phyloP scores from a whole-genome alignment of 2,888 invertebrate species.

The Plebejus anna region DNA sequence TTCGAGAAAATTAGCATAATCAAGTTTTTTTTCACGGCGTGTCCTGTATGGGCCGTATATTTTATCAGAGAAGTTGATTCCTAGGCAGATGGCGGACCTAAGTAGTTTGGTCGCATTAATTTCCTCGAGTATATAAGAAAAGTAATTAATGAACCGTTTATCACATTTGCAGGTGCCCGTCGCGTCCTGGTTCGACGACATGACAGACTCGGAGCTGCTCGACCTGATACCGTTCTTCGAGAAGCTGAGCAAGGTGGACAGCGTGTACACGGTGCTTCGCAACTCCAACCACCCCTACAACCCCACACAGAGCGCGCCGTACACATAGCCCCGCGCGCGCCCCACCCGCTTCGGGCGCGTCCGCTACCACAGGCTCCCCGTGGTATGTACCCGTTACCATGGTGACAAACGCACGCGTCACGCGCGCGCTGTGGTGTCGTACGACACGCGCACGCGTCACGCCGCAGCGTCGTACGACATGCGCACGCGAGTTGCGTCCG shows the following conservation, averaged over 20 bases:
- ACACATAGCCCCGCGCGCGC: conserved; percentile 58
- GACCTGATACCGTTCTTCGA: conserved; percentile 99
- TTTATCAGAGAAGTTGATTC: not conserved
- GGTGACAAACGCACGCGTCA: conserved; percentile 29
- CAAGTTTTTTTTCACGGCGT: too few relatives aligned
- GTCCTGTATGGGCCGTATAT: not conserved
- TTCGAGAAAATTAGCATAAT: too few relatives aligned
- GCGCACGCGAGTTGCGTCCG: conserved; percentile 29
- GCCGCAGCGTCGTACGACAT: conserved; percentile 24
- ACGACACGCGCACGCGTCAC: conserved; percentile 30
- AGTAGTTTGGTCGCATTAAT: too few relatives aligned
- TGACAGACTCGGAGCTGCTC: conserved; percentile 96
- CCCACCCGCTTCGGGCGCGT: conserved; percentile 32
- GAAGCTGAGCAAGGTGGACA: conserved; percentile 96
- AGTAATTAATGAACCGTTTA: not conserved
- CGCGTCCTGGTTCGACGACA: conserved; percentile 99
- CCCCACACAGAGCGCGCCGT: conserved; percentile 69
- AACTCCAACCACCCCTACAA: conserved; percentile 94
- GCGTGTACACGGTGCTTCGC: conserved; percentile 96
- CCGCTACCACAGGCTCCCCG: conserved; percentile 1
- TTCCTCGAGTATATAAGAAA: too few relatives aligned
- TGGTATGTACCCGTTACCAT: not conserved
- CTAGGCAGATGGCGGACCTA: too few relatives aligned
- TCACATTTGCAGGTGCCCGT: conserved; percentile 89
- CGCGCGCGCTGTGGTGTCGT: conserved; percentile 25